phyloP scores from a whole-genome alignment of 1,140 invertebrate genomes.

The Vollenhovia emeryi region DNA sequence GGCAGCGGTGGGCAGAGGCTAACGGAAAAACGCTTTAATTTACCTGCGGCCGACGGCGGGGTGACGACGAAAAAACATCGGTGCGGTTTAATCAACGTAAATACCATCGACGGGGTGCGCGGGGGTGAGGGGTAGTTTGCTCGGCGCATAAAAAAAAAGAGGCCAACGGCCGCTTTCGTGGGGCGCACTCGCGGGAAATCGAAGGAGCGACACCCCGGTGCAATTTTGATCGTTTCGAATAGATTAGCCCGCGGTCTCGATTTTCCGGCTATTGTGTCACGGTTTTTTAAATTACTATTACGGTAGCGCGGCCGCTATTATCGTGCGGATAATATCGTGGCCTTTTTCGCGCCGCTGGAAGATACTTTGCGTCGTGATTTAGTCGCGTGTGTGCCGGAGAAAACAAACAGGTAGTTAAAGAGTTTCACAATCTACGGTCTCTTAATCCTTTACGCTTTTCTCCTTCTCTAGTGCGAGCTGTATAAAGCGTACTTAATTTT shows the following conservation, averaged over 20 bases:
- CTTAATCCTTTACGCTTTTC: neutral
- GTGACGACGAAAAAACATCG: slow-evolving; percentile 41
- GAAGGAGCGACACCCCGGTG: slow-evolving; percentile 9
- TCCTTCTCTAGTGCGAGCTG: neutral
- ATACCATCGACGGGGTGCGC: slow-evolving; percentile 24
- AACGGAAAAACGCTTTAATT: slow-evolving; percentile 62
- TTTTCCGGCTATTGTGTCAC: neutral
- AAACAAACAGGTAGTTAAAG: slow-evolving; percentile 2
- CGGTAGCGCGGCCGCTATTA: neutral
- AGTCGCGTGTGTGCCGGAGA: neutral
- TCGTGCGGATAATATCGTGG: neutral
- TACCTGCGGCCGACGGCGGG: slow-evolving; percentile 35
- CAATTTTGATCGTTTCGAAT: slow-evolving; percentile 44
- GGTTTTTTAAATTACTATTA: slow-evolving; percentile 45
- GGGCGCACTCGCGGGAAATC: slow-evolving; percentile 31
- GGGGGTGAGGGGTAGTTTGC: neutral
- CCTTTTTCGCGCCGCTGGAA: neutral
- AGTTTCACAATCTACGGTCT: slow-evolving; percentile 1
- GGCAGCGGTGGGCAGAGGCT: neutral
- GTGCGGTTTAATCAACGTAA: slow-evolving; percentile 63
- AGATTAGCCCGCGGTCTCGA: slow-evolving; percentile 35
- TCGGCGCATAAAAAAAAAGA: slow-evolving; percentile 1
- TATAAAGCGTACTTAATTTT: no score
- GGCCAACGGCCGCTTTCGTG: neutral
- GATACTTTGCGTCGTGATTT: slow-evolving; percentile 14